Evolutionary conservation across 1,140 invertebrate species (phyloP).

Genomic region (Cyphomyrmex costatus): DNA sequence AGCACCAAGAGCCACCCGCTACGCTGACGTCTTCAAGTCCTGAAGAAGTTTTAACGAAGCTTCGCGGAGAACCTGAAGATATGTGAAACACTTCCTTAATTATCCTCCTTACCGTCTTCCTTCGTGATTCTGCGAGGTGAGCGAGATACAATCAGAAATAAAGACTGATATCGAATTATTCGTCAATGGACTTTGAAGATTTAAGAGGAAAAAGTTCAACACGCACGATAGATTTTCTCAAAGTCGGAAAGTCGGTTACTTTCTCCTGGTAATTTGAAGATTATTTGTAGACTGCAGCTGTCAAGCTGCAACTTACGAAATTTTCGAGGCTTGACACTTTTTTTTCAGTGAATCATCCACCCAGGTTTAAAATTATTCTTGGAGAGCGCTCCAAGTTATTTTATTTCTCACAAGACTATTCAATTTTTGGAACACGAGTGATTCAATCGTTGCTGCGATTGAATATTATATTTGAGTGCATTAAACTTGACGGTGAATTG

Average conservation of each 20-base stretch:
- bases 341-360: neutral
- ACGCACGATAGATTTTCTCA: neutral
- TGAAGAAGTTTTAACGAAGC: slow-evolving; percentile 3
- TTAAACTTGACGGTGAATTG: neutral
- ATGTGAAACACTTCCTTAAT: neutral
- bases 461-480: neutral
- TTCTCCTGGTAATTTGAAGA: neutral
- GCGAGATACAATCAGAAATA: slow-evolving; percentile 28
- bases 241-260: neutral
- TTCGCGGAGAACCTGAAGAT: slow-evolving; percentile 3
- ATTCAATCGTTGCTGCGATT: neutral
- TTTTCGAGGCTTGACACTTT: neutral
- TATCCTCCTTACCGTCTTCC: neutral
- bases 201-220: neutral
- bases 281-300: neutral
- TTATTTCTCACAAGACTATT: neutral
- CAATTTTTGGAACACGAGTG: slow-evolving; percentile 10
- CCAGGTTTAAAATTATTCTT: slow-evolving; percentile 22
- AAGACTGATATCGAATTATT: neutral
- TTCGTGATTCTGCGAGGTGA: slow-evolving; percentile 43
- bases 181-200: neutral
- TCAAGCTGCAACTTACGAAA: neutral
- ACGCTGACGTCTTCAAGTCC: slow-evolving; percentile 8
- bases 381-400: neutral
- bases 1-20: neutral